phyloP scores from a whole-genome alignment of 2,797 vertebrate genomes.

The Oreochromis mossambicus region DNA sequence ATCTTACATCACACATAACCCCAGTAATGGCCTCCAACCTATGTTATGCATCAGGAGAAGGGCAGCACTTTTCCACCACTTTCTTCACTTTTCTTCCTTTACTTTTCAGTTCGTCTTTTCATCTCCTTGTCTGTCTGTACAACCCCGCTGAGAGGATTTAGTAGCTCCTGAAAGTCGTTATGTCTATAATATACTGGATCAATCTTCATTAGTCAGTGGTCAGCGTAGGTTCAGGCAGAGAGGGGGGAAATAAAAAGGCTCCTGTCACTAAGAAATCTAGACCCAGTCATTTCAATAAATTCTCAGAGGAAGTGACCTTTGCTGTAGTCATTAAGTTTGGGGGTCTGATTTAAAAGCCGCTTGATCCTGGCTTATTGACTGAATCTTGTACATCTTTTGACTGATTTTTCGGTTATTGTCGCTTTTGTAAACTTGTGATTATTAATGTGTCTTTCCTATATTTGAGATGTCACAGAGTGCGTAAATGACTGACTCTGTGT shows the following conservation, averaged over 20 bases:
- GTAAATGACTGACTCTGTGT: constrained; percentile 16
- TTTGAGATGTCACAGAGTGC: not conserved
- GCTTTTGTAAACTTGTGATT: not conserved
- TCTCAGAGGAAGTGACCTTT: constrained; percentile 64
- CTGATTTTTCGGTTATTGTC: not conserved
- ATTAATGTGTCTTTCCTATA: not conserved
- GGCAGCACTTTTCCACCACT: not conserved
- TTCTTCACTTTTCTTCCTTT: not conserved
- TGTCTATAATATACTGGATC: constrained; percentile 50
- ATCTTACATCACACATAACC: not conserved
- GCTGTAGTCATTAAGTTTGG: constrained; percentile 12
- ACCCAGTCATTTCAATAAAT: constrained; percentile 22
- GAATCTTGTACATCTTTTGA: constrained; percentile 27
- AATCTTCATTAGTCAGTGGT: constrained; percentile 69
- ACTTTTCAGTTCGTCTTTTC: not conserved
- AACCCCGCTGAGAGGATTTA: constrained; percentile 35
- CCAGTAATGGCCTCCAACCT: not conserved
- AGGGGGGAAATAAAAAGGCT: constrained; percentile 30
- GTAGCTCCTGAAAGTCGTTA: constrained; percentile 54
- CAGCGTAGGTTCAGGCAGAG: constrained; percentile 17
- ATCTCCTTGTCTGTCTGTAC: not conserved
- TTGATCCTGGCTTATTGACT: constrained; percentile 28
- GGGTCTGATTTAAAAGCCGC: constrained; percentile 41
- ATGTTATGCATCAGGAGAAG: not conserved
- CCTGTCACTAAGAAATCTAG: constrained; percentile 56